phyloP scores from a whole-genome alignment of 1,140 invertebrate species.

The Nomia melanderi region DNA sequence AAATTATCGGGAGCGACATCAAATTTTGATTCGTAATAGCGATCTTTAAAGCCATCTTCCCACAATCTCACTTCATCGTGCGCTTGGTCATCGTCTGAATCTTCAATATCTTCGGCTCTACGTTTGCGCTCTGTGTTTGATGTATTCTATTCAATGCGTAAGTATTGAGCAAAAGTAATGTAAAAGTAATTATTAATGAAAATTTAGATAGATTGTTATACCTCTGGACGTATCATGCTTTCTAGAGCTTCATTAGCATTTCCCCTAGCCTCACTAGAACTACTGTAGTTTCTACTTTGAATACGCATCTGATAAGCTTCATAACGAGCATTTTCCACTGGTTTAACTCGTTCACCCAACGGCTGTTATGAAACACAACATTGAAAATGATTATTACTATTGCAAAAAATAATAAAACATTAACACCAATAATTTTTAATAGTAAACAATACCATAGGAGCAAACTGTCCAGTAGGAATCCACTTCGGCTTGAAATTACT shows the following conservation, averaged over 20 bases:
- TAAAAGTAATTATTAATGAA: background rate
- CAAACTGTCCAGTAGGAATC: constrained; percentile 87
- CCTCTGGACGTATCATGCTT: constrained; percentile 78
- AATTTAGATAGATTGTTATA: background rate
- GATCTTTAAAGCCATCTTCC: constrained; percentile 99
- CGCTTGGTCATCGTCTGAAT: constrained; percentile 87
- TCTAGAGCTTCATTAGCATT: constrained; percentile 74
- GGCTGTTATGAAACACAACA: constrained; percentile 71
- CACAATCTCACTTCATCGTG: constrained; percentile 97
- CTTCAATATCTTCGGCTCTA: constrained; percentile 75
- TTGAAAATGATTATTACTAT: background rate
- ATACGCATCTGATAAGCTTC: constrained; percentile 87
- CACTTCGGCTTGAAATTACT: constrained; percentile 86
- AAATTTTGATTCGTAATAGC: constrained; percentile 99
- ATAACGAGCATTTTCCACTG: constrained; percentile 85
- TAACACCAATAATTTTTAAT: background rate
- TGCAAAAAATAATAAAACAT: background rate
- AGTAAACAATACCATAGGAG: constrained; percentile 83
- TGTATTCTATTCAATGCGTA: constrained; percentile 46
- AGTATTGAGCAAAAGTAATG: background rate
- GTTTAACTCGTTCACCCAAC: constrained; percentile 76
- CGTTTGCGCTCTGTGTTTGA: constrained; percentile 78
- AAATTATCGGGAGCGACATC: constrained; percentile 90
- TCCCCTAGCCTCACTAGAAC: constrained; percentile 53
- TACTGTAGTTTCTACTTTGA: constrained; percentile 70